phyloP scores from a whole-genome alignment of 2,797 vertebrate genomes.

The Myotis daubentonii region DNA sequence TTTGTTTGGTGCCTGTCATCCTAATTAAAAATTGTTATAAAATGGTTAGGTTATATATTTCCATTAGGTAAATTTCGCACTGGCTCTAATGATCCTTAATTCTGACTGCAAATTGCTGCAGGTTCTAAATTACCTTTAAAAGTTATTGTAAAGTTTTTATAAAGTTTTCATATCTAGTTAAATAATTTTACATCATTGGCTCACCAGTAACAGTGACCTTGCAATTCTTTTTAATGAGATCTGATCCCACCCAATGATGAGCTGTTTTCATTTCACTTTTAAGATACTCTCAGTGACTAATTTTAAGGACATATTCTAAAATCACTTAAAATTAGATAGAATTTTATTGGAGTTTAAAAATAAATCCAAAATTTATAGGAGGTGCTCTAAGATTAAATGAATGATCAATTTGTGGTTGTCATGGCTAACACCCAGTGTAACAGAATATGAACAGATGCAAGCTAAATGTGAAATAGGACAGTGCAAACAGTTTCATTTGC shows the following conservation, averaged over 20 bases:
- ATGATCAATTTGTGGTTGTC: not conserved
- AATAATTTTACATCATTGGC: not conserved
- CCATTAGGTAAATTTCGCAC: not conserved
- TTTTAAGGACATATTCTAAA: not conserved
- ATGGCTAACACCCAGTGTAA: not conserved
- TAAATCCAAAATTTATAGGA: not conserved
- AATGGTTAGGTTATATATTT: constrained; percentile 39
- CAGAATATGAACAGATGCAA: not conserved
- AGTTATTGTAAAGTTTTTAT: not conserved
- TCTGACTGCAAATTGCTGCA: not conserved
- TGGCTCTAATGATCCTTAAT: not conserved
- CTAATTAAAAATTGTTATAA: constrained; percentile 26
- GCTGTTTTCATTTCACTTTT: constrained; percentile 18
- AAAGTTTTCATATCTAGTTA: constrained; percentile 22
- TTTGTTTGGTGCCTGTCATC: not conserved
- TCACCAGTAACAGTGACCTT: not conserved
- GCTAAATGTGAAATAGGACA: not conserved
- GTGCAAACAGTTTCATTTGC: not conserved
- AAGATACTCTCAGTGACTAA: not conserved
- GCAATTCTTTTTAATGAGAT: constrained; percentile 13
- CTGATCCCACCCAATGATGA: not conserved
- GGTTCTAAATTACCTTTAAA: constrained; percentile 32
- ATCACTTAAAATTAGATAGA: constrained; percentile 1
- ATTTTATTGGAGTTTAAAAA: constrained; percentile 7
- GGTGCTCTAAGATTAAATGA: constrained; percentile 16